These are phyloP conservation scores for Ophonus ardosiacus DNA, from an alignment of 2,888 invertebrate species.

Conservation along the genomic window DNA sequence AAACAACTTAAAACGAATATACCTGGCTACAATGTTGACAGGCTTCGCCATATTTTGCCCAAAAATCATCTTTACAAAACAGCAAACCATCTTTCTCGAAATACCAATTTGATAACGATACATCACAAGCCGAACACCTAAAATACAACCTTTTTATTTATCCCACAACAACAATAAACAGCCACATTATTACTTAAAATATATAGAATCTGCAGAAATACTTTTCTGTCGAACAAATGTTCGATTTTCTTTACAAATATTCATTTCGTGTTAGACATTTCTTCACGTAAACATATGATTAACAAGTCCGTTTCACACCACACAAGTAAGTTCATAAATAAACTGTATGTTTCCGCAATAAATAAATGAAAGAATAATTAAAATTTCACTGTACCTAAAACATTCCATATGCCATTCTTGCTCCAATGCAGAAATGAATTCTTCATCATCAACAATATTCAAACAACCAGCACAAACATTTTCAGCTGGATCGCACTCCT, in stretches of 20 bases:
- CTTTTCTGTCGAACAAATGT: slow-evolving; percentile 4
- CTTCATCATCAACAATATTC: slow-evolving; percentile 85
- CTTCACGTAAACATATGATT: slow-evolving; percentile 28
- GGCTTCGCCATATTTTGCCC: slow-evolving; percentile 90
- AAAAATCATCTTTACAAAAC: slow-evolving; percentile 93
- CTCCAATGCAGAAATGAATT: slow-evolving; percentile 88
- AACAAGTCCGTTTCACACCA: slow-evolving; percentile 29
- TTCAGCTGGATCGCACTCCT: slow-evolving; percentile 66
- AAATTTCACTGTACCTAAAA: slow-evolving; percentile 81
- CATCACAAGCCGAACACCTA: slow-evolving; percentile 94
- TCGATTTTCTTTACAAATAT: slow-evolving; percentile 31
- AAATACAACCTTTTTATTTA: slow-evolving; percentile 40
- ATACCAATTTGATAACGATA: slow-evolving; percentile 92
- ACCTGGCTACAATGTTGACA: slow-evolving; percentile 93
- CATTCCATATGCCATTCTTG: slow-evolving; percentile 95
- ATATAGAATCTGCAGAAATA: slow-evolving; percentile 30
- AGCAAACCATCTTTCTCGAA: slow-evolving; percentile 94
- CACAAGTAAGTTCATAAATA: slow-evolving; percentile 24
- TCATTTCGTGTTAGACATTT: slow-evolving; percentile 3
- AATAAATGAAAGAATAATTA: slow-evolving; percentile 12
- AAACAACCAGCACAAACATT: slow-evolving; percentile 85
- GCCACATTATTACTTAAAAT: slow-evolving; percentile 3
- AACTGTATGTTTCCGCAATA: background rate
- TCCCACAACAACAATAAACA: background rate
- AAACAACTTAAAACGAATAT: slow-evolving; percentile 65